Base-by-base conservation (phyloP, 2,888 invertebrate genomes). In the Patella pellucida region DNA sequence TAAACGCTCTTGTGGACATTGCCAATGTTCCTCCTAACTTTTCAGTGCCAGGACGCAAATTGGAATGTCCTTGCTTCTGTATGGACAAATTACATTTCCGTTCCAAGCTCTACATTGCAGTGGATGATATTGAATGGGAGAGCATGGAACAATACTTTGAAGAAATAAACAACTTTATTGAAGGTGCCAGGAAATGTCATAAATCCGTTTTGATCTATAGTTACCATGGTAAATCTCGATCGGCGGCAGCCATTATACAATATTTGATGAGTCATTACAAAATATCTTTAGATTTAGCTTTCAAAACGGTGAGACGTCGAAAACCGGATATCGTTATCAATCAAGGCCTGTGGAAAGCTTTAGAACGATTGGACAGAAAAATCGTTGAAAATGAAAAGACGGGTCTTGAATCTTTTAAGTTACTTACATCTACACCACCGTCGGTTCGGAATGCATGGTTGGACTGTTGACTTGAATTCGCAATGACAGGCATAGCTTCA, bases 41-140 rank as follows among this genome's bases (percentile, higher is more conserved):
- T 15, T 56, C 51, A 14, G 78, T 82, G 14, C 83, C 82, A 5
- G 74, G 81, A 15, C 82, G 84, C 54, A 86, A 85, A 68, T 85
- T 85, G 75, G 82, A 81, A 15, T 86, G 86, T 71, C 88, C 88
- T 0, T 89, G 89, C 71, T 80, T 85, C 19, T 89, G 89, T 79
- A 79, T 78, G 62, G 80, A 79, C 14, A 83, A 84, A 15, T 82
- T 78, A 12, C 89, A 89, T 78, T 84, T 86, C 67, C 77, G 87
- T 19, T 87, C 89, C 1, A 94, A 95, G 86, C 92, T 95, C 12
- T 85, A 84, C 78, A 93, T 94, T 92, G 82, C 93, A 92, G 93
- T 94, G 92, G 86, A 94, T 93, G 89, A 92, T 90, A 79, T 93
- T 92, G 85, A 94, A 90, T 77, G 92, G 79, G 82, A 88, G 79